Evolutionary conservation across 1,140 invertebrate genomes (phyloP), one percentile per base, ranked within the genome.

Genomic region (Ceratoteleas bidentatus): DNA sequence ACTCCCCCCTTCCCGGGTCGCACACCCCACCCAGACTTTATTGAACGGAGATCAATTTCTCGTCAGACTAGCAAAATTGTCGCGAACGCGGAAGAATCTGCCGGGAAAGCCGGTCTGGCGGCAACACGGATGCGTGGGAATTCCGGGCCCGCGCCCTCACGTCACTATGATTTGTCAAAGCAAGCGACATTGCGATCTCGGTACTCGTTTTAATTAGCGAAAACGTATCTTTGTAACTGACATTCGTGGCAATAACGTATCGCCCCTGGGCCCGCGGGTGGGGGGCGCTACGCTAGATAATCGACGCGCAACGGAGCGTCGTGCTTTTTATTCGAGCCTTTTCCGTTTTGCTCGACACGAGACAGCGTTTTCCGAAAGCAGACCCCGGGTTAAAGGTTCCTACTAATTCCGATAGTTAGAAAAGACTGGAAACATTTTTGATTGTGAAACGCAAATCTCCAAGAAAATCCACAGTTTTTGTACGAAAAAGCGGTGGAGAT

Each of bases 221-320:
- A 72, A 76, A 66, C 8, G 50, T 65, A 61, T 72, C 9, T 64
- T 57, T 13, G 61, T 76, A 81, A 83, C 72, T 81, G 58, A 70
- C 73, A 77, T 82, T 82, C 70, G 74, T 81, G 53, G 75, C 73
- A 81, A 76, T 76, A 81, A 76, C 72, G 73, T 76, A 66, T 76
- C 73, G 47, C 24, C 58, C 53, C 66, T 81, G 36, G 47, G n/a
- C 13, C 49, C 54, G 61, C 11, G 16, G 43, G 11, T 43, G 45
- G 53, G 74, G 10, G 16, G 38, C 60, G 78, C 16, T 60, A 65
- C 78, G 66, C 52, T 76, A 81, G 61, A 76, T 13, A 9, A 62
- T 9, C n/a, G 64, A 57, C 11, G 9, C 15, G 24, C 50, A 50
- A 62, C 38, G 16, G 24, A 62, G 45, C 53, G 57, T 62, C 52